phyloP scores from a whole-genome alignment of 2,797 vertebrate species.

The Sebastes matsubarae region DNA sequence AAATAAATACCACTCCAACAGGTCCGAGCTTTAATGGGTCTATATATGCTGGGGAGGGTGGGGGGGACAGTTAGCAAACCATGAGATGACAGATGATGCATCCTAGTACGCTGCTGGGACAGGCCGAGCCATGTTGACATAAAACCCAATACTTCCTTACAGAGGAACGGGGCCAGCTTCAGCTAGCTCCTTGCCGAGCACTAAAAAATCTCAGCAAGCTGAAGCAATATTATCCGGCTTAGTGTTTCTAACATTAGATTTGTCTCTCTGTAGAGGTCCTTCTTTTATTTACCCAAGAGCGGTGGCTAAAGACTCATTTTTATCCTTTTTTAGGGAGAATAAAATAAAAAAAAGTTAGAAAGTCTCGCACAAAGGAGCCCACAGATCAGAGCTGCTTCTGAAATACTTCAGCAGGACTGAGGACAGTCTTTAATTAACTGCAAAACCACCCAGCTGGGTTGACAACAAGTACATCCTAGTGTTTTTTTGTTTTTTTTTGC shows the following conservation, averaged over 20 bases:
- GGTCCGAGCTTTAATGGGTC: slow-evolving; percentile 50
- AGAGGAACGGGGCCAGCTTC: slow-evolving; percentile 75
- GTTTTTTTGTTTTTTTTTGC: slow-evolving; percentile 11
- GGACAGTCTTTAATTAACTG: slow-evolving; percentile 60
- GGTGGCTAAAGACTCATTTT: slow-evolving; percentile 53
- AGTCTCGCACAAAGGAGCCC: slow-evolving; percentile 24
- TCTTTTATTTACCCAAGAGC: slow-evolving; percentile 64
- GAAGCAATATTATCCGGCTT: slow-evolving; percentile 76
- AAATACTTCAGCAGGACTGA: slow-evolving; percentile 20
- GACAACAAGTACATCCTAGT: slow-evolving; percentile 40
- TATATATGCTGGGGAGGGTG: slow-evolving; percentile 26
- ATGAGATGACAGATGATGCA: slow-evolving; percentile 82
- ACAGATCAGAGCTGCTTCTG: slow-evolving; percentile 23
- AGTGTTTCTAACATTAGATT: slow-evolving; percentile 75
- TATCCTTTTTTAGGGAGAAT: slow-evolving; percentile 64
- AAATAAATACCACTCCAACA: slow-evolving; percentile 55
- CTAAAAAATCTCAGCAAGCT: slow-evolving; percentile 72
- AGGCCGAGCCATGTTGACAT: slow-evolving; percentile 83
- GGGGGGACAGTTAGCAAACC: slow-evolving; percentile 62
- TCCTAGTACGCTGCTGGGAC: slow-evolving; percentile 78
- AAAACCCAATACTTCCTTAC: slow-evolving; percentile 86
- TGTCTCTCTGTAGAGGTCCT: slow-evolving; percentile 66
- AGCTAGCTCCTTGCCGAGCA: slow-evolving; percentile 73
- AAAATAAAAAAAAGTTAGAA: slow-evolving; percentile 17
- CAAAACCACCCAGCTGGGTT: slow-evolving; percentile 38